Evolutionary conservation across 1,140 invertebrate species (phyloP), one percentile per base, ranked within the genome.

Genomic region (Macrostomum lignano): DNA sequence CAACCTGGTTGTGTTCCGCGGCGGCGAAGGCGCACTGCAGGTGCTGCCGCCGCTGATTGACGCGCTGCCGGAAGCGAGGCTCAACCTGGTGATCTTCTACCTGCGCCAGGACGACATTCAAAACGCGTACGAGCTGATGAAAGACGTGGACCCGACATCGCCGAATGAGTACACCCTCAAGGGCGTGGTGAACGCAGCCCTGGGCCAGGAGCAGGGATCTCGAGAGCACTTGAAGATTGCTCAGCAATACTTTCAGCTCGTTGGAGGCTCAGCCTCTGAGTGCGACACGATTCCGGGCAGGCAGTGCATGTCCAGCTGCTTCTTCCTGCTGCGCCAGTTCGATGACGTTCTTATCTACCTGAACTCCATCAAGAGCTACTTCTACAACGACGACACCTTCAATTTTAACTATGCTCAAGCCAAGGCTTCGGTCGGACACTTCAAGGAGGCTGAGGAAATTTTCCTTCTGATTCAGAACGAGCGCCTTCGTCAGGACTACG

Each of bases 321-420:
- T 81, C 57, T 94, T 93, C 53, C 62, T 94, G 2, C 68, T 77
- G 20, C 70, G 71, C 32, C 78, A 91, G 58, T 94, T 84, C 58
- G 79, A 88, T 43, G 82, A 93, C 61, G 84, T 93, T 25, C 64
- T 86, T 6, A 68, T 93, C 7, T 94, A 93, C 49, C 65, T 94
- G 35, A 84, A 81, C 51, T 91, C 84, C 2, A 91, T 96, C 42
- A 82, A 88, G 58, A 64, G 77, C 38, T 94, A 77, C 45, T 88
- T 84, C 45, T 73, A 75, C 42, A 79, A 74, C 58, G 81, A 96
- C 53, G 86, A 96, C 46, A 71, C 69, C 0, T 96, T 94, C 49
- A 94, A 93, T 51, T 94, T 82, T 43, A 93, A 94, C 55, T 91
- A 82, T 51, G 84, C 72, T 5, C 86, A 74, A 67, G 78, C 82